Percentiles rank a stretch among this genome's conserved stretches.
Conservation (phyloP, 2,113 vertebrate species). For the Chlorocebus sabaeus region DNA sequence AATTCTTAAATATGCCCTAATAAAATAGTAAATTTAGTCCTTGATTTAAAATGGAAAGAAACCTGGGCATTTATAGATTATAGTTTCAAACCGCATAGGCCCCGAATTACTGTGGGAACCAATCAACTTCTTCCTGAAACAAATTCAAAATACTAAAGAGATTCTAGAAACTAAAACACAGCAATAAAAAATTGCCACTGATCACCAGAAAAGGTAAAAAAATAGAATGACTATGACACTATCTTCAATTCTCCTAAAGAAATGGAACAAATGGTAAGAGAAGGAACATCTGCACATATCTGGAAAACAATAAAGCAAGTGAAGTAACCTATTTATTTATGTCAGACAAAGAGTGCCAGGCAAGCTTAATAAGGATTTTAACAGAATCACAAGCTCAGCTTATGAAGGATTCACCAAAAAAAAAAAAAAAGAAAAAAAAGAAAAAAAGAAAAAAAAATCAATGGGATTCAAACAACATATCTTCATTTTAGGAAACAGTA, state of each 20-base stretch:
- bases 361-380: slow-evolving; percentile 40
- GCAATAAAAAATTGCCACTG: not conserved
- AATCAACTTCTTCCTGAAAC: slow-evolving; percentile 35
- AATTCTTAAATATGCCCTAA: not conserved
- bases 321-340: slow-evolving; percentile 37
- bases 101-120: not conserved
- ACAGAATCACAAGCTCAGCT: slow-evolving; percentile 57
- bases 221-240: not conserved
- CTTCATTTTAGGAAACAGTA: slow-evolving; percentile 51
- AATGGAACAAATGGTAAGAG: slow-evolving; percentile 19
- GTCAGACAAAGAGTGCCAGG: slow-evolving; percentile 33
- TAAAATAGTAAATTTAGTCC: not conserved
- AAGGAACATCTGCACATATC: slow-evolving; percentile 34
- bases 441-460: not conserved
- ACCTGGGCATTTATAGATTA: not conserved
- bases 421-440: not conserved
- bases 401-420: not conserved
- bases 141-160: slow-evolving; percentile 31
- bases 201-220: not conserved
- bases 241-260: slow-evolving; percentile 34
- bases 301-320: slow-evolving; percentile 16
- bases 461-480: slow-evolving; percentile 22
- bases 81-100: not conserved
- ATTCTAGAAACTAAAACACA: not conserved
- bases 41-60: slow-evolving; percentile 42